Evolutionary conservation across 37 sponge, comb jelly and placozoan species (phyloP), one percentile per base, ranked within the genome.

Genomic region (Chondrilla cf. caribensis): DNA sequence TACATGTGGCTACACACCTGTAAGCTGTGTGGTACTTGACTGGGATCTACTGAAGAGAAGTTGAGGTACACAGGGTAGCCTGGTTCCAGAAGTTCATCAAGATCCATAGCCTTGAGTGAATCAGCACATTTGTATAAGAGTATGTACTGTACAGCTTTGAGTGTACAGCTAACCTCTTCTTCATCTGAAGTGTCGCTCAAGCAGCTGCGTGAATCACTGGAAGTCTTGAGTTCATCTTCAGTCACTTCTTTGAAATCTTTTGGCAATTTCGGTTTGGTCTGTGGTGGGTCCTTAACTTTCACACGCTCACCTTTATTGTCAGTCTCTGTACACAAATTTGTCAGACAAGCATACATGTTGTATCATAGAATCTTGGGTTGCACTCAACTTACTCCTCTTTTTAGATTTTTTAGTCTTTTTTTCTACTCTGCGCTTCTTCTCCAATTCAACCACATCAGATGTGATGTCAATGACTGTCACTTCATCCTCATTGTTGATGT

Each of bases 61-160:
- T 93, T 93, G 71, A 89, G 81, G 70, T 83, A 89, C 51, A 93
- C 90, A 42, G 90, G 93, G 39, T 89, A 60, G 19, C 81, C 80
- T 3, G 76, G 77, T 22, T 28, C 67, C 65, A 93, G 59, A 21
- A 93, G 82, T 58, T 93, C 93, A 24, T 89, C 87, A 41, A 89
- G 54, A 66, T 93, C 90, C 32, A 25, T 54, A 35, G 90, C 87
- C 83, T 83, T 38, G 38, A 28, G 21, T 47, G 80, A 24, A 39
- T 7, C 31, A 70, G 26, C 31, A 17, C 44, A 7, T 8, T 64
- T 21, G 28, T 7, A 21, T 29, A 64, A 26, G 28, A 8, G 28
- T 18, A 19, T 14, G 18, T 14, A 55, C 9, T 41, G 38, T 32
- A 35, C 40, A 32, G 40, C 19, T 8, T n/a, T n/a, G n/a, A n/a